phyloP scores from a whole-genome alignment of 2,888 invertebrate species.

The Agonum fuliginosum region DNA sequence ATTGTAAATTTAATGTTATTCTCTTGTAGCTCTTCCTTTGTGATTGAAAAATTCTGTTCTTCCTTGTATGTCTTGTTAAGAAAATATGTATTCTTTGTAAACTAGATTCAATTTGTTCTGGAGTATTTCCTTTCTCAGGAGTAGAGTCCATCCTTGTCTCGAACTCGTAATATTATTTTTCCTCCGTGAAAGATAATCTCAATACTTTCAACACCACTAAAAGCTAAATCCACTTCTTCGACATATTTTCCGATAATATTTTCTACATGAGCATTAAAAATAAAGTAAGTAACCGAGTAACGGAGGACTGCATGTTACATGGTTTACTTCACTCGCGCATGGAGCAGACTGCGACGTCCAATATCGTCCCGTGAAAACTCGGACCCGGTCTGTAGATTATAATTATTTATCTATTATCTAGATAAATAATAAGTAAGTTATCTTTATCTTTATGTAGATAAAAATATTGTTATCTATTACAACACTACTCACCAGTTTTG shows the following conservation, averaged over 20 bases:
- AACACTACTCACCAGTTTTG: too few species aligned
- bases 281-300: not conserved
- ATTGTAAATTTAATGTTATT: not conserved
- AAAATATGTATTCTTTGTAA: not conserved
- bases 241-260: not conserved
- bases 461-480: too few species aligned
- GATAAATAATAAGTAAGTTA: too few species aligned
- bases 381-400: too few species aligned
- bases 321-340: not conserved
- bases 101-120: not conserved
- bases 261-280: slow-evolving; percentile 12
- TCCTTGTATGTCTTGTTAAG: not conserved
- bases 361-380: too few species aligned
- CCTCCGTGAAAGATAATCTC: slow-evolving; percentile 13
- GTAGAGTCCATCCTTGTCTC: not conserved
- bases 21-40: not conserved
- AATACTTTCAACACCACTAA: slow-evolving; percentile 13
- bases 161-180: slow-evolving; percentile 8
- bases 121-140: not conserved
- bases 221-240: slow-evolving; percentile 8
- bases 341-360: too few species aligned
- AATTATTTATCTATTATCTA: too few species aligned
- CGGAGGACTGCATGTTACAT: not conserved
- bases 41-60: not conserved
- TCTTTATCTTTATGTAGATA: too few species aligned